These are phyloP conservation scores for Tetheella fluctuosa DNA, from an alignment of 2,888 invertebrate genomes.

Conservation along the genomic window DNA sequence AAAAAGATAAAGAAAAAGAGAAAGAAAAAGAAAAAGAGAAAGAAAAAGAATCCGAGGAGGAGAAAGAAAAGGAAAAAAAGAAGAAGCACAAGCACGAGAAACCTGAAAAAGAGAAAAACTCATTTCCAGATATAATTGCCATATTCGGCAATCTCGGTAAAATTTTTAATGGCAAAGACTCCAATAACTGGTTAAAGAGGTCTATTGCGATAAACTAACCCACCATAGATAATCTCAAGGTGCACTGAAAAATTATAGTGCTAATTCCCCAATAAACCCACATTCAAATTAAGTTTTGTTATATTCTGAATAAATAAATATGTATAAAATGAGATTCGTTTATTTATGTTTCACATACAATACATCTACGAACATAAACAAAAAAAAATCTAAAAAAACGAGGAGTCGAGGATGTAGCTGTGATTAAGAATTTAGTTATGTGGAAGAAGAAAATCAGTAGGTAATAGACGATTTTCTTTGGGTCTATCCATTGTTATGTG, in stretches of 20 bases:
- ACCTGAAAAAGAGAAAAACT: background rate
- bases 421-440: no score
- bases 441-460: no score
- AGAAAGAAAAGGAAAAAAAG: background rate
- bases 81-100: background rate
- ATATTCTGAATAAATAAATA: background rate
- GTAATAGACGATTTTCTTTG: no score
- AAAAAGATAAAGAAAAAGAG: conserved; percentile 7
- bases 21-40: conserved; percentile 12
- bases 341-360: no score
- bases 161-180: conserved; percentile 16
- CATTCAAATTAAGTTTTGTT: no score
- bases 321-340: background rate
- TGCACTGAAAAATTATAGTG: background rate
- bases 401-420: no score
- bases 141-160: conserved; percentile 17
- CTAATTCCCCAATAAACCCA: background rate
- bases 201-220: background rate
- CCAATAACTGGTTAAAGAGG: conserved; percentile 20
- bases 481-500: no score
- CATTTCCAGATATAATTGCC: background rate
- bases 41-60: background rate
- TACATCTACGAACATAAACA: no score
- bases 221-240: background rate
- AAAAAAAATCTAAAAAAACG: no score